Evolutionary conservation across 2,797 vertebrate species (phyloP).

Genomic region (Megalops cyprinoides): DNA sequence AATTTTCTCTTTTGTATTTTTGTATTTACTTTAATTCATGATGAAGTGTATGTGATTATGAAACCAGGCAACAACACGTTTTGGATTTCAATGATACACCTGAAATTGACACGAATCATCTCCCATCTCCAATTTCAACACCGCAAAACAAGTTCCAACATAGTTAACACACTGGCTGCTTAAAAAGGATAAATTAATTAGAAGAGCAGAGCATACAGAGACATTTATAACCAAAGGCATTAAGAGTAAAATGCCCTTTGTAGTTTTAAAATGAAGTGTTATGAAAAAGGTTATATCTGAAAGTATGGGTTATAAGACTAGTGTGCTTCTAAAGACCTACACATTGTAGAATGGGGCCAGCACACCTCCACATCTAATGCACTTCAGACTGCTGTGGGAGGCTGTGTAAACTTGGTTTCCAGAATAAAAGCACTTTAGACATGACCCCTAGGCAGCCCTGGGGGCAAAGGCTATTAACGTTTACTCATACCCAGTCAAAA

Average conservation of each 20-base stretch:
- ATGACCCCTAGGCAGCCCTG: constrained; percentile 64
- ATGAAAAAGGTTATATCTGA: constrained; percentile 46
- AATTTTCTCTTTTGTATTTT: no score
- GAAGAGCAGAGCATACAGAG: background rate
- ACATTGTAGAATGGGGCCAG: constrained; percentile 61
- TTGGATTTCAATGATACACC: constrained; percentile 6
- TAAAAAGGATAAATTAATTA: background rate
- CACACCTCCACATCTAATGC: constrained; percentile 64
- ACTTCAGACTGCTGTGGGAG: constrained; percentile 58
- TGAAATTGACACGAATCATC: constrained; percentile 4
- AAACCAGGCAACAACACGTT: constrained; percentile 4
- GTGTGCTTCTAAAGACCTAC: constrained; percentile 54
- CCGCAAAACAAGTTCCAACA: background rate
- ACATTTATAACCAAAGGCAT: constrained; percentile 30
- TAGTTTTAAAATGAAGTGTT: constrained; percentile 34
- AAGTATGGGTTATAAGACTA: constrained; percentile 57
- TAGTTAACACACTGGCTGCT: constrained; percentile 1
- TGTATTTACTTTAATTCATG: background rate
- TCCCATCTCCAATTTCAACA: background rate
- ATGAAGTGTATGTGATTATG: background rate
- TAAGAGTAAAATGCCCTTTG: constrained; percentile 53
- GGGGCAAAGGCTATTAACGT: constrained; percentile 66
- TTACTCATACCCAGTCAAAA: constrained; percentile 60
- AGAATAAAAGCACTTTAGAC: constrained; percentile 67
- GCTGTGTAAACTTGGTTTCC: constrained; percentile 51